These are phyloP conservation scores for Graphium colonna DNA, from an alignment of 2,888 invertebrate genomes.

Conservation along the genomic window DNA sequence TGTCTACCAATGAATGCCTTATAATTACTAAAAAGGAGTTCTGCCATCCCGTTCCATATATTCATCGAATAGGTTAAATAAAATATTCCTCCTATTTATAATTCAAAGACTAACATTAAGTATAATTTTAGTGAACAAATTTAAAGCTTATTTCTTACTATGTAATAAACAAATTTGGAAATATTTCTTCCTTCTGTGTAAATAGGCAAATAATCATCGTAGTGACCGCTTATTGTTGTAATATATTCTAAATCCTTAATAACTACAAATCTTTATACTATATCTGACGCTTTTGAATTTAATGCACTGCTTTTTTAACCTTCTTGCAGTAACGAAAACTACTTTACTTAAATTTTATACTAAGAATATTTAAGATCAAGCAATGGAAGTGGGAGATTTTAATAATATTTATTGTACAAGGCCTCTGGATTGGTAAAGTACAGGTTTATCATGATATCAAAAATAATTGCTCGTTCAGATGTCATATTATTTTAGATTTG, in stretches of 20 bases:
- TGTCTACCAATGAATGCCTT: slow-evolving; percentile 3
- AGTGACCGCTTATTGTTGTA: neutral
- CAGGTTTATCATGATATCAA: no score
- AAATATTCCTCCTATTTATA: neutral
- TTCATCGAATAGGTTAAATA: neutral
- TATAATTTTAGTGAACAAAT: no score
- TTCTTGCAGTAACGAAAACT: neutral
- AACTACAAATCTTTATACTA: neutral
- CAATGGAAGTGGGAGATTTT: no score
- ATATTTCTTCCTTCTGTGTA: no score
- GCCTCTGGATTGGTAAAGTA: no score
- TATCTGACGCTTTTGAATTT: slow-evolving; percentile 1
- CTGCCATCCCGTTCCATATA: neutral
- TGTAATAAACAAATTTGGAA: no score
- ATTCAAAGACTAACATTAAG: neutral
- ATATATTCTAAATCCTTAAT: neutral
- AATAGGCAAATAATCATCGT: no score
- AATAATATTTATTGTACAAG: no score
- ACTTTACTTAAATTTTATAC: neutral
- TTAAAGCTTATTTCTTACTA: no score
- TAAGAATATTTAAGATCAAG: no score
- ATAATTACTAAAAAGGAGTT: neutral
- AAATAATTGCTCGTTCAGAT: no score
- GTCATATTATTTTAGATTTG: no score
- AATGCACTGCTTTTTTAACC: slow-evolving; percentile 5